Conservation (phyloP, 2,797 vertebrate species). For the Poeciliopsis infans region DNA sequence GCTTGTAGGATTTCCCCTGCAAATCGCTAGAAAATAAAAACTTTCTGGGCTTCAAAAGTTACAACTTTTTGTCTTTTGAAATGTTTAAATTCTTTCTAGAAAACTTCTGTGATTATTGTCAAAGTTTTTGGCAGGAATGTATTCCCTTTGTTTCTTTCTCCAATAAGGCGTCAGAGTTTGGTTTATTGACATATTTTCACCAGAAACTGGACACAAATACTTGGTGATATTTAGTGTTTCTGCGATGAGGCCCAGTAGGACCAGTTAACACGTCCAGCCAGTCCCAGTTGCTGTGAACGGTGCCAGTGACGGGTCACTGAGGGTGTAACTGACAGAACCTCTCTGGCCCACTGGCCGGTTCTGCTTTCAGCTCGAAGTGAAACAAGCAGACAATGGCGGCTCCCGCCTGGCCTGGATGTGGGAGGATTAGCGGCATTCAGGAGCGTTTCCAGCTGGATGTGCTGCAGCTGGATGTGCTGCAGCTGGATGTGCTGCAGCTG, state of each 20-base stretch:
- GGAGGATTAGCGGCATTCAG: conserved; percentile 54
- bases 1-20: no score
- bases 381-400: conserved; percentile 39
- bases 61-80: no score
- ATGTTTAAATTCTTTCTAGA: no score
- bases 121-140: no score
- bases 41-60: no score
- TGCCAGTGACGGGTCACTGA: conserved; percentile 4
- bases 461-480: conserved; percentile 61
- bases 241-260: neutral
- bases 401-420: conserved; percentile 26
- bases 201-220: no score
- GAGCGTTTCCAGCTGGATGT: conserved; percentile 45
- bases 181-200: no score
- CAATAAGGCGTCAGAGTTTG: no score
- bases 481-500: conserved; percentile 57
- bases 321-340: conserved; percentile 34
- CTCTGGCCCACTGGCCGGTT: neutral
- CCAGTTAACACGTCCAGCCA: neutral
- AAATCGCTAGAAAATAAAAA: no score
- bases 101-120: no score
- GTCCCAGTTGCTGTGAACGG: conserved; percentile 18
- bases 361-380: neutral
- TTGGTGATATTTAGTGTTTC: no score
- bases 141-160: no score